Base-by-base conservation (phyloP, 2,888 invertebrate species). In the Lithophane socia region DNA sequence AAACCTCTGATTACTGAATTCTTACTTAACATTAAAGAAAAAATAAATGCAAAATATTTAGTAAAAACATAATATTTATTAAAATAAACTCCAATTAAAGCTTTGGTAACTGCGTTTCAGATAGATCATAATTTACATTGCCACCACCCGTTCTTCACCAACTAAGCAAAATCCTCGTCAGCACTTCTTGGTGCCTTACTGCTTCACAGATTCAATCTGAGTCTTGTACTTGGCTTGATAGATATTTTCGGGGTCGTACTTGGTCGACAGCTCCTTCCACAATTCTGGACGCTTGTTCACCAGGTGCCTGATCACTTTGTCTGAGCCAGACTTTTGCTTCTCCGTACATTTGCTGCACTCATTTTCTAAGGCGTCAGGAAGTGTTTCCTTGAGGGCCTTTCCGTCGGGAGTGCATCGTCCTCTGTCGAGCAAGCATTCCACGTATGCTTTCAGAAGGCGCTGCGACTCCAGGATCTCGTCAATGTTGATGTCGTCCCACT, bases 311-410 rank as follows among this genome's bases (percentile, higher is more conserved):
- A 98, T 97, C 1, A 98, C 97, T 92, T 97, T 98, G 87, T 98
- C 98, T 73, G 98, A 93, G 1, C 94, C 91, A 2, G 85, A 76
- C 82, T 96, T 96, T 79, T 97, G 97, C 97, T 97, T 97, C 93
- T 97, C 85, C 92, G 97, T 98, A 92, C 98, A 98, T 92, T 98
- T 98, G 69, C 94, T 92, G 92, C 98, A 98, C 70, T 97, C 97
- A 56, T 97, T 97, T 86, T 97, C 97, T 64, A 98, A 92, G 0
- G 98, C 98, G 84, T 98, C 98, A 0, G 98, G 98, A 3, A 98
- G 95, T 2, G 97, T 94, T 81, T 97, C 96, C 77, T 96, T 97
- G 2, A 97, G 93, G 85, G 97, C 97, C 82, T 97, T 97, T 63
- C 97, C 98, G 86, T 98, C 98, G 3, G 98, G 97, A 18, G 98